A percentile compares a stretch with the other conserved stretches of the same genome.
These are phyloP conservation scores for Bagarius yarrelli DNA, from an alignment of 2,113 vertebrate species.

Conservation along the genomic window DNA sequence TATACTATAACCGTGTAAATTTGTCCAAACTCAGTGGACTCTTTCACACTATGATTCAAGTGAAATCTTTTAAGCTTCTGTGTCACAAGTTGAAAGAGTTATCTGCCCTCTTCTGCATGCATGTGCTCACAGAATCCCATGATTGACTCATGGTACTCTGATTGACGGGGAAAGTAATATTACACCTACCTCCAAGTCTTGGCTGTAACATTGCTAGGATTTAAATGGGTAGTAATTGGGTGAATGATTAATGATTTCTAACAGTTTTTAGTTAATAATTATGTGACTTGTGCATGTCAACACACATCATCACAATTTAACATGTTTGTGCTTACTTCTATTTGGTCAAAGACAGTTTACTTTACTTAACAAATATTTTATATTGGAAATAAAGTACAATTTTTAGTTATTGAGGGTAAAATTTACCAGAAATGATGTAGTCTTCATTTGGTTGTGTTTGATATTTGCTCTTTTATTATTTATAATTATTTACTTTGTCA, in stretches of 20 bases:
- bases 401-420: not conserved
- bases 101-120: not conserved
- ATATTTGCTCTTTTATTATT: no score
- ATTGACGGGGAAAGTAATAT: not conserved
- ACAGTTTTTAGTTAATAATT: not conserved
- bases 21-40: no score
- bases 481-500: not conserved
- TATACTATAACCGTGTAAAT: no score
- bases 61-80: no score
- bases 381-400: not conserved
- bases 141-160: not conserved
- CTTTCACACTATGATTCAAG: no score
- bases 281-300: not conserved
- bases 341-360: not conserved
- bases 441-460: not conserved
- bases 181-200: not conserved
- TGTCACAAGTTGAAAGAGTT: not conserved
- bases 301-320: not conserved
- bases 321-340: not conserved
- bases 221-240: not conserved
- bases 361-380: not conserved
- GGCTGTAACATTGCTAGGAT: not conserved
- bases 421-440: not conserved
- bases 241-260: not conserved
- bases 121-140: not conserved